Conservation (phyloP, 2,797 vertebrate species). For the Artibeus jamaicensis region DNA sequence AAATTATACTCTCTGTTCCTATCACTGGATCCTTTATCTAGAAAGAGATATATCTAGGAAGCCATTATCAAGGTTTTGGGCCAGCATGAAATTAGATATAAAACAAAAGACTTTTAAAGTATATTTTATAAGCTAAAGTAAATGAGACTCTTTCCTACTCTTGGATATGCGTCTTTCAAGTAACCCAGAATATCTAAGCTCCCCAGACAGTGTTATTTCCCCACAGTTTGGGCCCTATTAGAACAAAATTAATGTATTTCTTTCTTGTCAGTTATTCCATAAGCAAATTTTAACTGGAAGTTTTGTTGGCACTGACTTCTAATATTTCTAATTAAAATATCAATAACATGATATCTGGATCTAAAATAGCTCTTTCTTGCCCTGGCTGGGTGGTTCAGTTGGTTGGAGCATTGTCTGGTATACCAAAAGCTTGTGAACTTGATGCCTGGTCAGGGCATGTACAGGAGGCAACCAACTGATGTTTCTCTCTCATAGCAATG, state of each 20-base stretch:
- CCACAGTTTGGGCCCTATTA: not conserved
- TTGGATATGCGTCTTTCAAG: not conserved
- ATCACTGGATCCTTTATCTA: not conserved
- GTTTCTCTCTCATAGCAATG: too few relatives aligned
- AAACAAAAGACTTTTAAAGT: constrained; percentile 16
- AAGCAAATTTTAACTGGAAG: not conserved
- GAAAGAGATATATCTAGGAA: constrained; percentile 9
- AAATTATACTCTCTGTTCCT: not conserved
- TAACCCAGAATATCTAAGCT: not conserved
- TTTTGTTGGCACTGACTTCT: constrained; percentile 15
- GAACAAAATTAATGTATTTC: not conserved
- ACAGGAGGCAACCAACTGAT: too few relatives aligned
- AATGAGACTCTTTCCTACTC: constrained; percentile 1
- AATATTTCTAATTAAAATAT: constrained; percentile 34
- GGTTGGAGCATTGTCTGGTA: too few relatives aligned
- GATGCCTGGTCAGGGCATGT: too few relatives aligned
- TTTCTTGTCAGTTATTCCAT: constrained; percentile 19
- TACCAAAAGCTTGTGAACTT: too few relatives aligned
- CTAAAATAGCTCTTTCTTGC: not conserved
- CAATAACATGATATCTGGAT: not conserved
- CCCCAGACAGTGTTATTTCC: not conserved
- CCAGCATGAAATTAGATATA: not conserved
- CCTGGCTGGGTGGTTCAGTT: too few relatives aligned
- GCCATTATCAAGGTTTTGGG: not conserved
- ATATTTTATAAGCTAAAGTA: constrained; percentile 24